Evolutionary conservation across 2,888 invertebrate genomes (phyloP).

Genomic region (Limenitis camilla): DNA sequence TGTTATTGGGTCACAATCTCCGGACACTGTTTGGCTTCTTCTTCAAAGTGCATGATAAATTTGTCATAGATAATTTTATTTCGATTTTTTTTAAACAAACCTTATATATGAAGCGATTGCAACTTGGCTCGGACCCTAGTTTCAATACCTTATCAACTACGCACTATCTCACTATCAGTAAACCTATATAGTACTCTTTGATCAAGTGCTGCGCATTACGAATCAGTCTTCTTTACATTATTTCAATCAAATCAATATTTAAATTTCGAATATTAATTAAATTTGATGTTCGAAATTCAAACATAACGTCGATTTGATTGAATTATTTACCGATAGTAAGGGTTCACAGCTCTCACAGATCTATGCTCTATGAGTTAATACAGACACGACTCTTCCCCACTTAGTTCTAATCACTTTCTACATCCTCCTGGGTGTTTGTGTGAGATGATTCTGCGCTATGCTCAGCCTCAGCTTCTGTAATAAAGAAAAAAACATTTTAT

Average conservation of each 20-base stretch:
- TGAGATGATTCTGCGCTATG: constrained; percentile 58
- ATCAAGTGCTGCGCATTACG: constrained; percentile 37
- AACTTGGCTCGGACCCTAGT: constrained; percentile 8
- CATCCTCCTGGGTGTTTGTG: constrained; percentile 49
- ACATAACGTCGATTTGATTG: neutral
- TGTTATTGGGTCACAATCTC: too few species aligned
- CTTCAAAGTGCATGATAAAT: too few species aligned
- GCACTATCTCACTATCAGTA: constrained; percentile 33
- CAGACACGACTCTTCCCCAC: constrained; percentile 19
- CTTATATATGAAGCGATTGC: neutral
- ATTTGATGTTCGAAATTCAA: neutral
- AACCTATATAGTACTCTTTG: constrained; percentile 27
- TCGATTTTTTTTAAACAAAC: too few species aligned
- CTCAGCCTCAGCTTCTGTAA: constrained; percentile 53
- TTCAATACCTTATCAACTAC: constrained; percentile 22
- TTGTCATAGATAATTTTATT: too few species aligned
- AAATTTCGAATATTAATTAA: neutral
- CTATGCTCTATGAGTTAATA: constrained; percentile 22
- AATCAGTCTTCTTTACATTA: constrained; percentile 53
- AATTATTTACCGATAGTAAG: constrained; percentile 3
- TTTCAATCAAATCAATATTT: constrained; percentile 40
- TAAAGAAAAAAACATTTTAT: constrained; percentile 20
- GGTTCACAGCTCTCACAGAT: constrained; percentile 34
- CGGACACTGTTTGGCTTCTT: too few species aligned
- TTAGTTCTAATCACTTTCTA: constrained; percentile 30